Conservation (phyloP, 2,797 vertebrate species). For the Myotis vivesi region DNA sequence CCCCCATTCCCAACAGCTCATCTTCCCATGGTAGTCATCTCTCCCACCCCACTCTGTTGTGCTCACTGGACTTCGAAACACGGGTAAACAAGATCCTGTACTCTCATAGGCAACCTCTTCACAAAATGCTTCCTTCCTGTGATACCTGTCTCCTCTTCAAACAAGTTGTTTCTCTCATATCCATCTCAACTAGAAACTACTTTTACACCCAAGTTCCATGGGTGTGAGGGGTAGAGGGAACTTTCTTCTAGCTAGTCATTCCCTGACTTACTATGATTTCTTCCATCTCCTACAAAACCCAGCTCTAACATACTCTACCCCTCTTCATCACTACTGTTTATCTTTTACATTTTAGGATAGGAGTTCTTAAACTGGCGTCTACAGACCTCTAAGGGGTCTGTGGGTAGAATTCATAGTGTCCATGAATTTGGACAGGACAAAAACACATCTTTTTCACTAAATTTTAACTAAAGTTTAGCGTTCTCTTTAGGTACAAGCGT, state of each 20-base stretch:
- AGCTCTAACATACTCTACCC: not conserved
- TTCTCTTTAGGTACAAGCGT: not conserved
- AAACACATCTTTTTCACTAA: not conserved
- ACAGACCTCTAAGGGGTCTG: not conserved
- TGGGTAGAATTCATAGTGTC: constrained; percentile 20
- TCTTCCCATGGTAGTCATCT: not conserved
- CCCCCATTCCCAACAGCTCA: not conserved
- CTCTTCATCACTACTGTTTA: not conserved
- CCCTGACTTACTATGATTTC: not conserved
- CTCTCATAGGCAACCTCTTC: not conserved
- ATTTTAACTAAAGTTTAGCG: not conserved
- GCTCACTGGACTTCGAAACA: not conserved
- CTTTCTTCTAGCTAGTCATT: not conserved
- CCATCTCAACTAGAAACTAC: not conserved
- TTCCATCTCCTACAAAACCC: not conserved
- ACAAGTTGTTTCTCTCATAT: not conserved
- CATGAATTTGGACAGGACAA: constrained; percentile 7
- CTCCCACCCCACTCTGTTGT: not conserved
- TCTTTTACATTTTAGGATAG: constrained; percentile 31
- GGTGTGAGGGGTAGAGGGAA: not conserved
- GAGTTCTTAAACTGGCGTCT: not conserved
- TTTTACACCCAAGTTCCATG: not conserved
- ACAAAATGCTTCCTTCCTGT: not conserved
- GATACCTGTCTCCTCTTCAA: not conserved
- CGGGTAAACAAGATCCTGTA: not conserved